Evolutionary conservation across 2,888 invertebrate species (phyloP), one percentile per base, ranked within the genome.

Genomic region (Sthenelais limicola): DNA sequence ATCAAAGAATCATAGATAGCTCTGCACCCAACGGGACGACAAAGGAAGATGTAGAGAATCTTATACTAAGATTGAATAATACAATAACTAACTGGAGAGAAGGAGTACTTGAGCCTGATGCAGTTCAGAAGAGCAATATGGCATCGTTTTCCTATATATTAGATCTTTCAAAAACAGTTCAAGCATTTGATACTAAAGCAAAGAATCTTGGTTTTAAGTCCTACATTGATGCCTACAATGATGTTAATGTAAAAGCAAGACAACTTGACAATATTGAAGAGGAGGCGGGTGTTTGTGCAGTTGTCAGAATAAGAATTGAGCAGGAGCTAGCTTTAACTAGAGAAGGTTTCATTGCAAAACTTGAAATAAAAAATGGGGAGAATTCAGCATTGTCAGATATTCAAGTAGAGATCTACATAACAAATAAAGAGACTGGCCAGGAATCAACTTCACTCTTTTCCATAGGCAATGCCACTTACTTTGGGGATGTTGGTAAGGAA

Each of bases 321-420:
- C 80, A 80, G 47, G 77, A 78, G 24, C 72, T 80, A 1, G 79
- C 77, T 12, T 67, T 80, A 4, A 78, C 77, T n/a, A 51, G 80
- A 52, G 77, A 80, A 3, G 80, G 76, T 12, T 80, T 80, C 62
- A 76, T 74, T 48, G 80, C 80, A 24, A 71, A 72, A 7, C 69
- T 80, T 9, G 80, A 80, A 54, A 75, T 80, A 9, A 79, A 80
- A 38, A 80, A 80, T 58, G 78, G 77, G 7, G 79, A 80, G 68
- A 71, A 71, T 15, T 70, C 73, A 7, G 68, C 70, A 5, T 48
- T 80, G 26, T 58, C 73, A 30, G 72, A 74, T 35, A 78, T 80
- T 1, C 49, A 73, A 15, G 79, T 79, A 9, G n/a, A 24, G 18
- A 7, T 56, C n/a, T 9, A 38, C 52, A 72, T 43, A 73, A 78